These are phyloP conservation scores for Mallotus villosus DNA, from an alignment of 2,797 vertebrate species.

Conservation along the genomic window DNA sequence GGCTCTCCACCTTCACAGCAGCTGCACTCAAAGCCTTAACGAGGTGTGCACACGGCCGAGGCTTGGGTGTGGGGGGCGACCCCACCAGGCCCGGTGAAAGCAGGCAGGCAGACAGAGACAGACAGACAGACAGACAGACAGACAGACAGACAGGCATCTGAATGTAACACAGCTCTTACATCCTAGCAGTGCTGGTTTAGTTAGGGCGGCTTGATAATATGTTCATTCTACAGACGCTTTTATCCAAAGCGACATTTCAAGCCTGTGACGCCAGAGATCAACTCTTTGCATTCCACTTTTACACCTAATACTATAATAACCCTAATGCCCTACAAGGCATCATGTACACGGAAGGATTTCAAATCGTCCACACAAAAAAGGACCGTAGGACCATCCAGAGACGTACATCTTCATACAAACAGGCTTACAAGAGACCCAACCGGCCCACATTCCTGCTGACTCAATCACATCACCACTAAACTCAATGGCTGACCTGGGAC, in stretches of 20 bases:
- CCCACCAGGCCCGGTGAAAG: too few relatives aligned
- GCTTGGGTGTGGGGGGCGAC: too few relatives aligned
- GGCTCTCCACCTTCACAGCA: conserved; percentile 67
- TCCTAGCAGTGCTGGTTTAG: background rate
- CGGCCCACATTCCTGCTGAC: conserved; percentile 67
- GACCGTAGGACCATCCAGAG: conserved; percentile 14
- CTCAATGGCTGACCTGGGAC: conserved; percentile 49
- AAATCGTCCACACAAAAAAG: too few relatives aligned
- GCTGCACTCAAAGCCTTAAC: conserved; percentile 77
- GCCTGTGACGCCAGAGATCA: too few relatives aligned
- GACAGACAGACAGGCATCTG: conserved; percentile 32
- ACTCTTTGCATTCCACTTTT: too few relatives aligned
- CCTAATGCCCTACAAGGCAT: too few relatives aligned
- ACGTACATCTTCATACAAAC: conserved; percentile 43
- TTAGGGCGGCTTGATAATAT: background rate
- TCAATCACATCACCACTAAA: conserved; percentile 62
- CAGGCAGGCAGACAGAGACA: conserved; percentile 6
- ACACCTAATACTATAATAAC: too few relatives aligned
- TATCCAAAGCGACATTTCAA: too few relatives aligned
- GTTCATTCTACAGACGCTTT: background rate
- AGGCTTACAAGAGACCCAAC: conserved; percentile 48
- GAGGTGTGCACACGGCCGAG: conserved; percentile 63
- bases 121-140: conserved; percentile 23
- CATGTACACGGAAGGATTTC: too few relatives aligned
- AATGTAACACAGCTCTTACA: conserved; percentile 33